Evolutionary conservation across 2,797 vertebrate genomes (phyloP).

Genomic region (Hybognathus amarus): DNA sequence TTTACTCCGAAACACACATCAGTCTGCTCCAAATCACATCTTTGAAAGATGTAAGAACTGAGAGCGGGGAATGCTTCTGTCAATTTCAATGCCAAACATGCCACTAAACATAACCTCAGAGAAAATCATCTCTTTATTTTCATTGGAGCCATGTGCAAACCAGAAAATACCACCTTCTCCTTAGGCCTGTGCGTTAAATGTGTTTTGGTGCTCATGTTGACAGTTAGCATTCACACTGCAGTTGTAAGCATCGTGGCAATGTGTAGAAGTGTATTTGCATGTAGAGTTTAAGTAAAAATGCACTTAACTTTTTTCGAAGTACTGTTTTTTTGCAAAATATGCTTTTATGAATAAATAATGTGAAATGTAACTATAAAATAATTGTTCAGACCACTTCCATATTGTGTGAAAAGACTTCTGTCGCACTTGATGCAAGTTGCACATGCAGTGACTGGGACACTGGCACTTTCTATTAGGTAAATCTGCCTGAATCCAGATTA

Average conservation of each 20-base stretch:
- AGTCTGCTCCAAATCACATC: conserved; percentile 5
- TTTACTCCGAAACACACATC: background rate
- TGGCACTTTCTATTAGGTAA: background rate
- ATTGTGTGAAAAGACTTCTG: background rate
- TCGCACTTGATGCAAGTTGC: background rate
- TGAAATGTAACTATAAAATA: background rate
- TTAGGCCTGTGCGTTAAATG: background rate
- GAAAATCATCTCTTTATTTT: conserved; percentile 12
- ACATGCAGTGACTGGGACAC: background rate
- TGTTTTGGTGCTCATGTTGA: background rate
- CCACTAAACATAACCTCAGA: conserved; percentile 11
- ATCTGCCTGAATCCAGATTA: background rate
- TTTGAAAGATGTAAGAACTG: conserved; percentile 21
- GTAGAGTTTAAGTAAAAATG: background rate
- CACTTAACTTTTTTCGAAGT: background rate
- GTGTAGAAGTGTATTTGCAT: background rate
- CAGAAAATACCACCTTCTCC: background rate
- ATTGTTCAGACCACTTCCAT: background rate
- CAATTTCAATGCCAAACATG: background rate
- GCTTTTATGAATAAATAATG: background rate
- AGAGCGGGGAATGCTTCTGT: conserved; percentile 2
- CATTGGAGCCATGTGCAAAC: background rate
- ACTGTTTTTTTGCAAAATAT: background rate
- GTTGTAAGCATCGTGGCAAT: background rate
- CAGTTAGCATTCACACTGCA: background rate